Evolutionary conservation across 2,888 invertebrate genomes (phyloP).

Genomic region (Eupithecia exiguata): DNA sequence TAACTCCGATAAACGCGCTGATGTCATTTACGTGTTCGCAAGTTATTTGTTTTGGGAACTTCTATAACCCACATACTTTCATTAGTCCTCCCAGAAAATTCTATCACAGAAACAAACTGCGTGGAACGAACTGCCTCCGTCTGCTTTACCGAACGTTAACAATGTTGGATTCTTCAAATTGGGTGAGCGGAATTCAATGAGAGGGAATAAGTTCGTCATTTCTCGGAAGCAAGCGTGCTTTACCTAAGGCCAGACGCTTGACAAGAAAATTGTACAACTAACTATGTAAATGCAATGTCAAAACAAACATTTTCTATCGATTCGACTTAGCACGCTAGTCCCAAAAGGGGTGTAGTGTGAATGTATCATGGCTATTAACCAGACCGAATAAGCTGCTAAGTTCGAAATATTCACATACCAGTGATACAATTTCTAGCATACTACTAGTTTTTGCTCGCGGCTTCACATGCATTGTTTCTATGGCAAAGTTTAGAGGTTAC

Average conservation of each 20-base stretch:
- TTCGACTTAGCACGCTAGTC: neutral
- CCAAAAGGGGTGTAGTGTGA: neutral
- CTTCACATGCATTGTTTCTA: too few species aligned
- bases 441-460: neutral
- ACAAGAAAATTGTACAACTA: neutral
- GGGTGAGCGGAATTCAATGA: neutral
- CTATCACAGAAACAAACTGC: neutral
- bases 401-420: neutral
- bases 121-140: neutral
- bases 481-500: too few species aligned
- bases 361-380: neutral
- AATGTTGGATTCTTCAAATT: neutral
- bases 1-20: conserved; percentile 17
- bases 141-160: neutral
- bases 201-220: neutral
- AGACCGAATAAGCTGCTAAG: neutral
- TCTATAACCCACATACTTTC: neutral
- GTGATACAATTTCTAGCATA: neutral
- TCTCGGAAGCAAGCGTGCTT: neutral
- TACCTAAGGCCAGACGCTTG: neutral
- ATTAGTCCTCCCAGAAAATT: neutral
- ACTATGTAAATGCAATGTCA: neutral
- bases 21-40: conserved; percentile 11
- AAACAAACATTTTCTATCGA: neutral
- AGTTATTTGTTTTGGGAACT: neutral